Conservation (phyloP, 30 jellyfish, hydroid and myxozoan genomes). For the Sanderia malayensis region DNA sequence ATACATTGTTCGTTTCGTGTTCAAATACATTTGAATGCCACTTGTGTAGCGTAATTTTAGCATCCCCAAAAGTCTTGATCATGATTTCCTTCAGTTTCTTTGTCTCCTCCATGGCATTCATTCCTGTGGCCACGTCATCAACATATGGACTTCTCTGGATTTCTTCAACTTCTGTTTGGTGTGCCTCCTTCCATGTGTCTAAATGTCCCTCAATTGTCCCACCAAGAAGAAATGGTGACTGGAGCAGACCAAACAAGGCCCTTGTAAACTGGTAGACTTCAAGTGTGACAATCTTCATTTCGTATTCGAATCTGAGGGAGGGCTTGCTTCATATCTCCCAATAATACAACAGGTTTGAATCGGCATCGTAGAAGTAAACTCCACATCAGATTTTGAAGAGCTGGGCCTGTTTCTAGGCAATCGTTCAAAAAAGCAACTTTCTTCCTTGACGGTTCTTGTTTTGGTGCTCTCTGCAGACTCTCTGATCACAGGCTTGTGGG, state of each 20-base stretch:
- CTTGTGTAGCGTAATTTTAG: not conserved
- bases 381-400: no score
- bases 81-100: not conserved
- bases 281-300: no score
- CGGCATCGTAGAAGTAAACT: no score
- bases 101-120: not conserved
- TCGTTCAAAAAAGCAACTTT: no score
- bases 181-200: not conserved
- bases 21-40: not conserved
- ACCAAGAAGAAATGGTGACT: not conserved
- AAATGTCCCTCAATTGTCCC: not conserved
- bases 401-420: no score
- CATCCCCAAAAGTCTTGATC: not conserved
- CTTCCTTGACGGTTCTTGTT: no score
- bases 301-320: no score
- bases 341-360: no score
- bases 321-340: no score
- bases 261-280: not conserved
- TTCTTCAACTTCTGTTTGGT: not conserved
- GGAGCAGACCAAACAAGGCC: not conserved
- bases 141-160: not conserved
- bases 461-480: no score
- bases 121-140: not conserved
- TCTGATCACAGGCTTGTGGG: no score
- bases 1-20: no score